Base-by-base conservation (phyloP, 2,113 vertebrate genomes). In the Charadrius vociferus region DNA sequence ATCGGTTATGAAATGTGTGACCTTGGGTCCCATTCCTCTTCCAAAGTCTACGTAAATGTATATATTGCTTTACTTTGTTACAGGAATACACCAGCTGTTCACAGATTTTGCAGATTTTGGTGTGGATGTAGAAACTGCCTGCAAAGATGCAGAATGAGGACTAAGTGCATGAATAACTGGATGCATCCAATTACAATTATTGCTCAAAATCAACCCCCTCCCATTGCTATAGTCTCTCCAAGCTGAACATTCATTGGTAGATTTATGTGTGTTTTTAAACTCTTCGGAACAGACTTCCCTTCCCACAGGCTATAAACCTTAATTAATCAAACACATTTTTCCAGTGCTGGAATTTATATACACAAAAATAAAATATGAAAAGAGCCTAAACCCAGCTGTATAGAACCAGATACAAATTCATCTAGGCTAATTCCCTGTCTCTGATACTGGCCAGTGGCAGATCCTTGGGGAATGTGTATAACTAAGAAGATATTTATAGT, bases 311-410 rank as follows among this genome's bases (percentile, higher is more conserved):
- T 81, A 81, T 84, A 91, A 92, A 74, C 37, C 12, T 86, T 92
- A 39, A 87, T 88, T 92, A 95, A 79, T 82, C 70, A 84, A 94
- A 89, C 23, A 66, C 15, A 41, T 89, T 91, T 90, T 90, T 95
- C 47, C 78, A 62, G 29, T 12, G 10, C 20, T 84, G 55, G 53
- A 93, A 80, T 80, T 86, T 23, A 94, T 79, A 89, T 71, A 65
- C 12, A 16, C 37, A 15, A 74, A 96, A 96, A 81, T 81, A 91
- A 86, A 84, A 29, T 18, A 58, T 73, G 32, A 34, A 81, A 78
- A 74, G 7, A 75, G 67, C 27, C 53, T 70, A 30, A 52, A 83
- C 84, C 9, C n/a, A 74, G n/a, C n/a, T 52, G 18, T 20, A 62
- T n/a, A 65, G 34, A 81, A 34, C 5, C 39, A 93, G 43, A 72